phyloP scores from a whole-genome alignment of 2,888 invertebrate species.

The Nomada flava region DNA sequence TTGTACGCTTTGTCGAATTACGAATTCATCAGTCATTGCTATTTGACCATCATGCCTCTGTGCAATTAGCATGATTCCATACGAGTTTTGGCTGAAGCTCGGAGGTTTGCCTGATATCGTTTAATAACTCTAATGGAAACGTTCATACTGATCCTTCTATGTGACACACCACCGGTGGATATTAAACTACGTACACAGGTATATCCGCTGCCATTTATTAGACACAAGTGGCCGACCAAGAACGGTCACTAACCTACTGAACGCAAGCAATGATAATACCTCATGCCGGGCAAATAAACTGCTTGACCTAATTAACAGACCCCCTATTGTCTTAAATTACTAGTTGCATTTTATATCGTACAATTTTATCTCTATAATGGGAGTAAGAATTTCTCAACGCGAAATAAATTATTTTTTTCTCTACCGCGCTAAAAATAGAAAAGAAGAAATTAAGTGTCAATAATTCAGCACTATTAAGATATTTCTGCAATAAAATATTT shows the following conservation, averaged over 20 bases:
- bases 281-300: background rate
- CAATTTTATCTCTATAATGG: no score
- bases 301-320: slow-evolving; percentile 16
- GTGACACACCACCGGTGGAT: background rate
- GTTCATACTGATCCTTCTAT: background rate
- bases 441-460: no score
- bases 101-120: slow-evolving; percentile 4
- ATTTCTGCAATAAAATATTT: no score
- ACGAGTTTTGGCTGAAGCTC: background rate
- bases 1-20: background rate
- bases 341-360: background rate
- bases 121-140: slow-evolving; percentile 40
- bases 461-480: background rate
- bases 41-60: background rate
- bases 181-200: slow-evolving; percentile 13
- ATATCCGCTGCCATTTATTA: slow-evolving; percentile 11
- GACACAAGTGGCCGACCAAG: background rate
- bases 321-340: background rate
- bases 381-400: no score
- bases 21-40: background rate
- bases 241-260: background rate
- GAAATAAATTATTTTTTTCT: no score
- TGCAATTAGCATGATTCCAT: slow-evolving; percentile 24
- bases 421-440: no score
- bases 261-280: slow-evolving; percentile 1